Percentiles rank a stretch among this genome's conserved stretches.
These are phyloP conservation scores for Daboia siamensis DNA, from an alignment of 2,113 vertebrate species.

Conservation along the genomic window DNA sequence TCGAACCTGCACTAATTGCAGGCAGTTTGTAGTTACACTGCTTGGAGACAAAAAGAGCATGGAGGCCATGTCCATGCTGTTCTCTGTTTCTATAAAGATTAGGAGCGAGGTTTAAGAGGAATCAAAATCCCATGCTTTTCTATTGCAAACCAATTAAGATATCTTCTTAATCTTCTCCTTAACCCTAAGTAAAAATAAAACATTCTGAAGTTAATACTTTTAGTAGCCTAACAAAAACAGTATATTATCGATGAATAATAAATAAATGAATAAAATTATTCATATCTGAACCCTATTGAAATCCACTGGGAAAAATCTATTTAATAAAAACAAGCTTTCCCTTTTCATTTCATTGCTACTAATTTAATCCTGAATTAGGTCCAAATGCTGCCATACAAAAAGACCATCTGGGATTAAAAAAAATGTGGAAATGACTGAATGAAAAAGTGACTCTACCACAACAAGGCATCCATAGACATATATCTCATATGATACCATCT, in stretches of 20 bases:
- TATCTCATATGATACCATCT: neutral
- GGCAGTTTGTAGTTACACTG: neutral
- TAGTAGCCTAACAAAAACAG: neutral
- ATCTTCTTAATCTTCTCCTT: neutral
- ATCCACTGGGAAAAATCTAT: neutral
- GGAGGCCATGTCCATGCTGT: neutral
- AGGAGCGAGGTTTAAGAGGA: neutral
- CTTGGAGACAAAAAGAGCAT: neutral
- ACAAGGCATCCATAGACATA: neutral
- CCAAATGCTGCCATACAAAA: neutral
- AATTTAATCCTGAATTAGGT: neutral
- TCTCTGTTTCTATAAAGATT: neutral
- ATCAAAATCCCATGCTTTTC: neutral
- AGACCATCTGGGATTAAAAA: neutral
- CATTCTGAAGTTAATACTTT: neutral
- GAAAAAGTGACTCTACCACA: neutral
- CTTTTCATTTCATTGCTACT: neutral
- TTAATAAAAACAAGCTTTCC: neutral
- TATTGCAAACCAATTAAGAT: neutral
- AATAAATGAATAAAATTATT: neutral
- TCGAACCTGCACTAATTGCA: too few relatives aligned
- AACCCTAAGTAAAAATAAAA: neutral
- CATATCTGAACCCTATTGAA: neutral
- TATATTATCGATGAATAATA: neutral
- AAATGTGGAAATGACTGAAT: neutral